These are phyloP conservation scores for Syndactyla subalaris DNA, from an alignment of 2,797 vertebrate species.

Conservation along the genomic window DNA sequence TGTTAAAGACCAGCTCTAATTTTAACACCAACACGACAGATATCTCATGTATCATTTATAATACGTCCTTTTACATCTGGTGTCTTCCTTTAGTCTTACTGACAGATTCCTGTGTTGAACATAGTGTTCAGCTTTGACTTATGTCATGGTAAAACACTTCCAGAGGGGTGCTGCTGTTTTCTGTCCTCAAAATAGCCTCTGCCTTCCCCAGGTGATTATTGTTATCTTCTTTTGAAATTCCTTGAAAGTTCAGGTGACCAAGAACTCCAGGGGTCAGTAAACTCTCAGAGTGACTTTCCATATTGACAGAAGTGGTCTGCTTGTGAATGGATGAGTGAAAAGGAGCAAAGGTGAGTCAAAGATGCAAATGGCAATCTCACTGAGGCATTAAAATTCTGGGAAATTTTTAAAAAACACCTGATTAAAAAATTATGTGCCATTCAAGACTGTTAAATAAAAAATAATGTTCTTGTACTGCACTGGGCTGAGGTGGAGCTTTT, in stretches of 20 bases:
- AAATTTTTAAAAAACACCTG: not conserved
- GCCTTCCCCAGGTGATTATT: not conserved
- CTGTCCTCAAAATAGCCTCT: not conserved
- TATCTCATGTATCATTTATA: slow-evolving; percentile 20
- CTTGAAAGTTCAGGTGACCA: not conserved
- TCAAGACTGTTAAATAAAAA: not conserved
- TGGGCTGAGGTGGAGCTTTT: not conserved
- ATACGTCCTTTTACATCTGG: not conserved
- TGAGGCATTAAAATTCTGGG: not conserved
- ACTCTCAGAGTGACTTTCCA: not conserved
- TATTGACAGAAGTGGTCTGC: not conserved
- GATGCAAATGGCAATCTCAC: not conserved
- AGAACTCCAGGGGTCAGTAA: not conserved
- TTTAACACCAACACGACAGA: not conserved
- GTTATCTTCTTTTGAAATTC: not conserved
- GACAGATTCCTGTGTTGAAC: not conserved
- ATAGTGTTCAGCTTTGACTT: not conserved
- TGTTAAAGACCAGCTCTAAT: slow-evolving; percentile 12
- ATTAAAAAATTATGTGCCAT: not conserved
- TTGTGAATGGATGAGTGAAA: not conserved
- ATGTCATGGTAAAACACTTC: not conserved
- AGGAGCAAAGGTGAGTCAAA: not conserved
- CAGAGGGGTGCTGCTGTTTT: not conserved
- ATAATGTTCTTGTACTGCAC: rapidly evolving
- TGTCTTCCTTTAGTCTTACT: not conserved